phyloP scores from a whole-genome alignment of 2,888 invertebrate genomes.

The Eristalis pertinax region DNA sequence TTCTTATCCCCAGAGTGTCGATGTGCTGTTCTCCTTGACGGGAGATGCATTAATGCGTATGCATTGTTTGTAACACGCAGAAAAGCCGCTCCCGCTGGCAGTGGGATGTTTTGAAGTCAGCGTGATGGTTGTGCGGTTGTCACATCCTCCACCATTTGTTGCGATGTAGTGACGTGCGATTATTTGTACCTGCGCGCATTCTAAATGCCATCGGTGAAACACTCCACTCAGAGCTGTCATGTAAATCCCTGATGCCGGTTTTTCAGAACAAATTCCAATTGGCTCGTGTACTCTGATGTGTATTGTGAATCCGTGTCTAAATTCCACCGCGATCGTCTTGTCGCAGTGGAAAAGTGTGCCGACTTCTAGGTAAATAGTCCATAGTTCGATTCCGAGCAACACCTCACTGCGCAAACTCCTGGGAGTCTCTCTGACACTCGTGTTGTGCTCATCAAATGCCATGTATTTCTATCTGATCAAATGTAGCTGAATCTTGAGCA shows the following conservation, averaged over 20 bases:
- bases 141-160: not conserved
- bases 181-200: constrained; percentile 45
- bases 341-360: too few species aligned
- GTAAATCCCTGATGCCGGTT: not conserved
- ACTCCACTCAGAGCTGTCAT: not conserved
- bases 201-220: not conserved
- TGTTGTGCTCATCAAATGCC: too few species aligned
- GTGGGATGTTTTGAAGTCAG: constrained; percentile 7
- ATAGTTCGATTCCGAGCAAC: too few species aligned
- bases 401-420: too few species aligned
- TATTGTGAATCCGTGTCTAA: too few species aligned
- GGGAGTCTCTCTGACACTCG: too few species aligned
- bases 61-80: not conserved
- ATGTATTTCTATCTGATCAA: too few species aligned
- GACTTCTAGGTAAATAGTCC: too few species aligned
- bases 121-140: constrained; percentile 17
- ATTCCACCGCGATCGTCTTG: too few species aligned
- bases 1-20: constrained; percentile 1
- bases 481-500: too few species aligned
- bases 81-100: not conserved
- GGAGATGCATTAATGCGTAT: constrained; percentile 25
- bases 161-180: not conserved
- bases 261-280: not conserved
- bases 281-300: too few species aligned
- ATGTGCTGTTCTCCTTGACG: not conserved